A percentile compares a stretch with the other conserved stretches of the same genome.
These are phyloP conservation scores for Danio choprae DNA, from an alignment of 2,797 vertebrate genomes.

Conservation along the genomic window DNA sequence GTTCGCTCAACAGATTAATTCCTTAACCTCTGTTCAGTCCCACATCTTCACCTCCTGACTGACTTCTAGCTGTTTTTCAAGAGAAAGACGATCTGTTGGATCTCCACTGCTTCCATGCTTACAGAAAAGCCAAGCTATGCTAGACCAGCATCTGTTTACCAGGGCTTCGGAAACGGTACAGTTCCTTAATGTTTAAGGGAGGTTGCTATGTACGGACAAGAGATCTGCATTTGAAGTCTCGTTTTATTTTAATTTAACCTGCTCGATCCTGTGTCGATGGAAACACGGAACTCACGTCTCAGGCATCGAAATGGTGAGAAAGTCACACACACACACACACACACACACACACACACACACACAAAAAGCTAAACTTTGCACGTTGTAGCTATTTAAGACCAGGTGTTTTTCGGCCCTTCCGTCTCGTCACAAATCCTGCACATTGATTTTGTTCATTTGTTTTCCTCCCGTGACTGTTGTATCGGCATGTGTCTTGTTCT, in stretches of 20 bases:
- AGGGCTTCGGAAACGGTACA: slow-evolving; percentile 78
- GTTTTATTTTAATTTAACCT: slow-evolving; percentile 55
- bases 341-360: slow-evolving; percentile 52
- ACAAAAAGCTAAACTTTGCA: slow-evolving; percentile 87
- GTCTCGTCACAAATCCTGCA: slow-evolving; percentile 57
- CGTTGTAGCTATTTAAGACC: slow-evolving; percentile 86
- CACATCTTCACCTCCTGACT: slow-evolving; percentile 62
- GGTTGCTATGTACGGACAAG: slow-evolving; percentile 77
- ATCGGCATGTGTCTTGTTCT: slow-evolving; percentile 44
- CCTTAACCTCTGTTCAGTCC: slow-evolving; percentile 40
- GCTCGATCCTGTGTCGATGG: slow-evolving; percentile 71
- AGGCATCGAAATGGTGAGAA: slow-evolving; percentile 72
- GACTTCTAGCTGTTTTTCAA: slow-evolving; percentile 36
- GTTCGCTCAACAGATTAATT: slow-evolving; percentile 54
- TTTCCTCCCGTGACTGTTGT: slow-evolving; percentile 51
- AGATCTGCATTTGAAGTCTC: slow-evolving; percentile 77
- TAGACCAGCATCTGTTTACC: slow-evolving; percentile 79
- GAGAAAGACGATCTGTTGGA: slow-evolving; percentile 40
- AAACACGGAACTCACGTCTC: slow-evolving; percentile 78
- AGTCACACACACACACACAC: slow-evolving; percentile 40
- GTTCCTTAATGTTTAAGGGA: slow-evolving; percentile 98
- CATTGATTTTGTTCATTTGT: slow-evolving; percentile 40
- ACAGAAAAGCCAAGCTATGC: slow-evolving; percentile 67
- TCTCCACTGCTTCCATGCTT: slow-evolving; percentile 72
- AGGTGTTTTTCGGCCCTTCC: slow-evolving; percentile 78